Percentiles rank a stretch among this genome's conserved stretches.
phyloP scores from a whole-genome alignment of 1,140 invertebrate genomes.

The Leptinotarsa texana region DNA sequence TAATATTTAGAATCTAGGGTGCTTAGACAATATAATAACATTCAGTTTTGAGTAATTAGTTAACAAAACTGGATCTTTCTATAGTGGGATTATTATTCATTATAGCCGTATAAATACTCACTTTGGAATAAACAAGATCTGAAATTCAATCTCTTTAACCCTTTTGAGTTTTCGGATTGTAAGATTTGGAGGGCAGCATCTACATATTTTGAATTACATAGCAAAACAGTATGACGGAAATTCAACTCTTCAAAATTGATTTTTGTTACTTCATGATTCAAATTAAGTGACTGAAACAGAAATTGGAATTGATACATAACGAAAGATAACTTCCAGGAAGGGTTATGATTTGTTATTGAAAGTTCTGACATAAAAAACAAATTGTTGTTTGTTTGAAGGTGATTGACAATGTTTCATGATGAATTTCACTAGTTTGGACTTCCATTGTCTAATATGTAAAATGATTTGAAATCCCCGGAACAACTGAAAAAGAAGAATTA shows the following conservation, averaged over 20 bases:
- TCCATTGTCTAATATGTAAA: no score
- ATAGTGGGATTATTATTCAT: not conserved
- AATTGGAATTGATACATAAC: not conserved
- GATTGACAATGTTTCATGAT: no score
- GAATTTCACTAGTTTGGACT: no score
- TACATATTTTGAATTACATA: constrained; percentile 34
- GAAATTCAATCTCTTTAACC: constrained; percentile 22
- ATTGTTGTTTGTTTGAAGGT: not conserved
- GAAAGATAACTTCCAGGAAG: not conserved
- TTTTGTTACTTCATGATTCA: constrained; percentile 24
- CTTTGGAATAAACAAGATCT: constrained; percentile 18
- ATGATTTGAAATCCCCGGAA: no score
- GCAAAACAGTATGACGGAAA: constrained; percentile 28
- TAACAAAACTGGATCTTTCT: not conserved
- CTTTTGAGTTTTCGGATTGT: constrained; percentile 31
- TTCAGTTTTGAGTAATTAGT: not conserved
- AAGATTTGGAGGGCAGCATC: constrained; percentile 33
- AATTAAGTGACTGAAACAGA: constrained; percentile 30
- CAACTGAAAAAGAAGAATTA: no score
- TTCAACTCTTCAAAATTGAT: constrained; percentile 34
- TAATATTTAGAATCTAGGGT: not conserved
- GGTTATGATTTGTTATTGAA: no score
- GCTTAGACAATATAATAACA: not conserved
- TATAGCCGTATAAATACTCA: not conserved
- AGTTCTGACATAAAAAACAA: no score